Base-by-base conservation (phyloP, 1,140 invertebrate species). In the Ceratina calcarata region DNA sequence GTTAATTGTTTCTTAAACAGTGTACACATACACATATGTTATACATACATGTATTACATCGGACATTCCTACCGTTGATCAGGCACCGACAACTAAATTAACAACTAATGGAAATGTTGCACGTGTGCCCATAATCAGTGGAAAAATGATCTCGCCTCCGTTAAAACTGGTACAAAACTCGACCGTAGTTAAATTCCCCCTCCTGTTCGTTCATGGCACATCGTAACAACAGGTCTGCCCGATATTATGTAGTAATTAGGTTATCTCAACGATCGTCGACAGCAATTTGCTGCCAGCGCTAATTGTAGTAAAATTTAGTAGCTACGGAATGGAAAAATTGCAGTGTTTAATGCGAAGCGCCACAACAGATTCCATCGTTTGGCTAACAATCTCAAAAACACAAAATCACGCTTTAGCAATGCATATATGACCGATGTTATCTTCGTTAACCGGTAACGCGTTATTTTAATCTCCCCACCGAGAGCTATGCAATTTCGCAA, bases 51-150 rank as follows among this genome's bases (percentile, higher is more conserved):
- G 81, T 61, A 65, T 24, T 49, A 57, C 3, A 65, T 72, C 37
- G 37, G 37, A 45, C 37, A 45, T 45, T 45, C 37, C 37, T 45
- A 45, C 82, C 81, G 86, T 88, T 72, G 83, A 81, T 90, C 86
- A 88, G 85, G 88, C 83, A 89, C 64, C 88, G 90, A 91, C 90
- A 91, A 90, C 88, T 90, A 91, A 91, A 91, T 91, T 89, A 89
- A 90, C 89, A 91, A 87, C 86, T 91, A 91, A 91, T 91, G 90
- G 90, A 91, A 91, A 90, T 91, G 90, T 91, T 90, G 88, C 87
- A 80, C 81, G 81, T 73, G 37, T 57, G 80, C 73, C 72, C 70
- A 62, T 89, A 88, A 89, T 89, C 81, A 78, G 72, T 57, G 81
- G 82, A 85, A 89, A 91, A 86, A 86, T 86, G 76, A 86, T 86